phyloP scores from a whole-genome alignment of 2,888 invertebrate species.

The Rapana venosa region DNA sequence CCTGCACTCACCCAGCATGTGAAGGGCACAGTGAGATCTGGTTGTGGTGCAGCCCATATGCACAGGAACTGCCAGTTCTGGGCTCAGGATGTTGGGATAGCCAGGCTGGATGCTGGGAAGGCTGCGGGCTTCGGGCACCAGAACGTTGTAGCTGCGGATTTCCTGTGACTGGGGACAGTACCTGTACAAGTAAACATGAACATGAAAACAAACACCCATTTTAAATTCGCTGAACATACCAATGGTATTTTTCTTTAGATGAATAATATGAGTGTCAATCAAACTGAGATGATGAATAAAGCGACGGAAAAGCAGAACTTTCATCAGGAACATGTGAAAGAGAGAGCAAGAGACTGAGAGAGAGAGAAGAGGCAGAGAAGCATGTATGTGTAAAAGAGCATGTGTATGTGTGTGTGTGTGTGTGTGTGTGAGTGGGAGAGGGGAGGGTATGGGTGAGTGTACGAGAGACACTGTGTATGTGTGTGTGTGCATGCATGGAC shows the following conservation, averaged over 20 bases:
- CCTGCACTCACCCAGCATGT: constrained; percentile 85
- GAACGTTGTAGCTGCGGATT: constrained; percentile 89
- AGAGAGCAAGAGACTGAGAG: too few species aligned
- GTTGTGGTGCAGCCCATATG: constrained; percentile 81
- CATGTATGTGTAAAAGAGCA: neutral
- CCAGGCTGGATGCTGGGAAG: constrained; percentile 67
- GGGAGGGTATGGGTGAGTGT: too few species aligned
- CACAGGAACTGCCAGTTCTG: constrained; percentile 89
- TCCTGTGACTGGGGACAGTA: constrained; percentile 84
- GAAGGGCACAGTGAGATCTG: constrained; percentile 92
- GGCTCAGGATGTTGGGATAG: constrained; percentile 84
- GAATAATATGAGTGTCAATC: too few species aligned
- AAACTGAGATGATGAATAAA: too few species aligned
- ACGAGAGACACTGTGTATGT: too few species aligned
- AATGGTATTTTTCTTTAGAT: too few species aligned
- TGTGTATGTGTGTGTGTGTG: neutral
- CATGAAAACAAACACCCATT: too few species aligned
- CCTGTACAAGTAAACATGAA: constrained; percentile 58
- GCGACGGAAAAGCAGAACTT: too few species aligned
- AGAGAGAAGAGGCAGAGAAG: too few species aligned
- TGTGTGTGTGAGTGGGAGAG: neutral
- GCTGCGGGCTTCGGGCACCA: constrained; percentile 85
- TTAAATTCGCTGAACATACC: too few species aligned
- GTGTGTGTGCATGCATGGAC: too few species aligned
- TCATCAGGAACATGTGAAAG: too few species aligned